Evolutionary conservation across 1,140 invertebrate genomes (phyloP).

Genomic region (Dendroctonus ponderosae): DNA sequence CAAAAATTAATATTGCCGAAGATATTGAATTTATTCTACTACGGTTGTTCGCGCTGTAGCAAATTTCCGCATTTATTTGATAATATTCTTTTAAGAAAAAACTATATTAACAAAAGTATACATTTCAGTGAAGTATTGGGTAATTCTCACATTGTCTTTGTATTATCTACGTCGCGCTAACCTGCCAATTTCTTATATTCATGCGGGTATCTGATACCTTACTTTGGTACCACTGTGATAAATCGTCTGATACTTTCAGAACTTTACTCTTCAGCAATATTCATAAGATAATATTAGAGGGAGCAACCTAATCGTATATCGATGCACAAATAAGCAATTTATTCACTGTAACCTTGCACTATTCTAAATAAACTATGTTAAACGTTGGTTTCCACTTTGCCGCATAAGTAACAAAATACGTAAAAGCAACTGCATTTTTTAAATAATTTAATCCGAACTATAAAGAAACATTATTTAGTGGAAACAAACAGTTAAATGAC

Average conservation of each 20-base stretch:
- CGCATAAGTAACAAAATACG: no score
- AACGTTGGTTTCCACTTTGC: no score
- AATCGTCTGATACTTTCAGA: conserved; percentile 27
- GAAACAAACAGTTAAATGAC: no score
- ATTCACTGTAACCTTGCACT: conserved; percentile 37
- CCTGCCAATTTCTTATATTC: not conserved
- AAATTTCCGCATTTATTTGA: no score
- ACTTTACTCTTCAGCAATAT: conserved; percentile 34
- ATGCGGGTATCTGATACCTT: conserved; percentile 6
- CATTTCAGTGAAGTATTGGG: no score
- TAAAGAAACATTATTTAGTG: no score
- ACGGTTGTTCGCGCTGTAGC: no score
- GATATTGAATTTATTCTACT: no score
- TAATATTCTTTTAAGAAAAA: no score
- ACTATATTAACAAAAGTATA: no score
- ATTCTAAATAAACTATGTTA: conserved; percentile 5
- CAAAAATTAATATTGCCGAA: not conserved
- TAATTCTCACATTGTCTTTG: not conserved
- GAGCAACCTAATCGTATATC: conserved; percentile 41
- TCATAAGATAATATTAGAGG: conserved; percentile 34
- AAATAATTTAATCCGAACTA: no score
- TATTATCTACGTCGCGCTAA: not conserved
- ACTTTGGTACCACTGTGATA: conserved; percentile 33
- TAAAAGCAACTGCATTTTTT: no score
- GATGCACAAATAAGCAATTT: conserved; percentile 47